Evolutionary conservation across 2,797 vertebrate genomes (phyloP), one percentile per base, ranked within the genome.

Genomic region (Martes flavigula): DNA sequence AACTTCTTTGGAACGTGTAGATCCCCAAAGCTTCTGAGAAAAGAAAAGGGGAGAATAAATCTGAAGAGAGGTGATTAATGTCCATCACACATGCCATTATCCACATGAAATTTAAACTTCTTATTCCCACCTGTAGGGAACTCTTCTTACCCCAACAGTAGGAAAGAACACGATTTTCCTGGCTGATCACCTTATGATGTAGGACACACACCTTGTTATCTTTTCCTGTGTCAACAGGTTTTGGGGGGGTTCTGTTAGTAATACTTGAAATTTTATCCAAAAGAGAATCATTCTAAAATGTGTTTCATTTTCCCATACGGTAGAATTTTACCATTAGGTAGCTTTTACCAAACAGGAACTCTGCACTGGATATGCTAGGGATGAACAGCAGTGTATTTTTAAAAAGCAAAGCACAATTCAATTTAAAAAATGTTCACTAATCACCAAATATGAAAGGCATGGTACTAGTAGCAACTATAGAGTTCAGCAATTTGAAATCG

Each of bases 221-320:
- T 48, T 94, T 95, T 90, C n/a, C 51, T 87, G 27, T 91, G 35
- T 87, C 14, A 46, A 5, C 43, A 73, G 4, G 83, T 96, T 93
- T 68, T 2, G 1, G 15, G 72, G 72, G 27, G 43, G 13, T 8
- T 54, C 62, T 88, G 10, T 90, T 85, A 84, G 23, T 40, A 77
- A 77, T 85, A 75, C 30, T 90, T 92, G 40, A 87, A 88, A 72
- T 94, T 96, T 90, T 40, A 64, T 54, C 10, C 81, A 20, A 94
- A 73, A 90, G 20, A 56, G 32, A 75, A 46, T 95, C n/a, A 88
- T 88, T 92, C 27, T 82, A 56, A 62, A 82, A 43, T 92, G 4
- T 62, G 75, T 95, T 88, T 51, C 90, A 58, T 94, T 97, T 94
- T 85, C 43, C n/a, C 82, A 7, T 72, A 68, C 18, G 10, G 7